Evolutionary conservation across 2,797 vertebrate species (phyloP).

Genomic region (Manis pentadactyla): DNA sequence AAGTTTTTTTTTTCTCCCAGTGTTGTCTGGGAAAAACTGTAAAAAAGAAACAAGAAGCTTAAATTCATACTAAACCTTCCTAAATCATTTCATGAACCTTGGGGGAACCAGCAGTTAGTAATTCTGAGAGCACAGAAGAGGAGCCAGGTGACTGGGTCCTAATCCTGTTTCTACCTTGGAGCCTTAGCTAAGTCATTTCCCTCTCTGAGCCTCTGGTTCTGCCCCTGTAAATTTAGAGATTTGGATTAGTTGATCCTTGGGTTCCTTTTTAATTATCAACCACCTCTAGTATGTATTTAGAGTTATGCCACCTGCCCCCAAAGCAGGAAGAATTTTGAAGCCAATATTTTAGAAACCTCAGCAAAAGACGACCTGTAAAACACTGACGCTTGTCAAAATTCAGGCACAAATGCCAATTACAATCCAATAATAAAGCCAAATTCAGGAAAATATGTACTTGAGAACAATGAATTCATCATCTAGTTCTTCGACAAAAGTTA

Average conservation of each 20-base stretch:
- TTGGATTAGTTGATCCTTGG: background rate
- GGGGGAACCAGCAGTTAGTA: background rate
- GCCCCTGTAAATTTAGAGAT: background rate
- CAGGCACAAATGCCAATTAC: background rate
- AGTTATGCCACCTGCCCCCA: background rate
- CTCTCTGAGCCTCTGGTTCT: background rate
- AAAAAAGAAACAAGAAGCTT: background rate
- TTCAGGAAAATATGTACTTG: constrained; percentile 37
- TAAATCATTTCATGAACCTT: background rate
- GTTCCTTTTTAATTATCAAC: background rate
- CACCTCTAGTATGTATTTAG: background rate
- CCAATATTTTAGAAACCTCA: constrained; percentile 21
- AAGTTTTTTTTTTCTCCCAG: background rate
- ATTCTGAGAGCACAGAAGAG: background rate
- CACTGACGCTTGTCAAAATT: background rate
- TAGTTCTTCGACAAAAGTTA: constrained; percentile 55
- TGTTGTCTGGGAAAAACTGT: background rate
- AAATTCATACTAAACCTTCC: background rate
- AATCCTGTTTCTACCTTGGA: background rate
- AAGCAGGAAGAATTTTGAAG: constrained; percentile 34
- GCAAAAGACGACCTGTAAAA: background rate
- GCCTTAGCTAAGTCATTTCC: background rate
- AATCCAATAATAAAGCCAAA: constrained; percentile 6
- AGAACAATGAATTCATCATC: constrained; percentile 48
- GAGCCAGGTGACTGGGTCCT: background rate